A percentile compares a stretch with the other conserved stretches of the same genome.
Evolutionary conservation across 2,113 vertebrate genomes (phyloP).

Genomic region (Chlorocebus sabaeus): DNA sequence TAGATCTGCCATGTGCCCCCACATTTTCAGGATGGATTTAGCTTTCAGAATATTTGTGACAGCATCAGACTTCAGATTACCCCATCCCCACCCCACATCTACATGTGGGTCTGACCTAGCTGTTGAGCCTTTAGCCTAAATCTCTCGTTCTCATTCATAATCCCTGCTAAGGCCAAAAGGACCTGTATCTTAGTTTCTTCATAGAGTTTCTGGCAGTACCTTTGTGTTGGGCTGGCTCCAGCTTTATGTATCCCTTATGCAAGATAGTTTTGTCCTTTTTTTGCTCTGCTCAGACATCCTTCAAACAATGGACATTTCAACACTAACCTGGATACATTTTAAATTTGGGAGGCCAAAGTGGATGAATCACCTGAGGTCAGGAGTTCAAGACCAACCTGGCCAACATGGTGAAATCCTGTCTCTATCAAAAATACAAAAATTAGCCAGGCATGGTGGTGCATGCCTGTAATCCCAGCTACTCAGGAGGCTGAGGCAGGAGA

Average conservation of each 20-base stretch:
- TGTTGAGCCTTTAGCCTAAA: background rate
- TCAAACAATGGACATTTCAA: background rate
- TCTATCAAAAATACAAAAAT: no score
- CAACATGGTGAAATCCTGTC: no score
- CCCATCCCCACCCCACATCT: rapidly evolving
- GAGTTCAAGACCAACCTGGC: no score
- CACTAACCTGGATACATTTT: background rate
- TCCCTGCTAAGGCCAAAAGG: background rate
- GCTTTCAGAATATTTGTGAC: background rate
- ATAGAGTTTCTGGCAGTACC: background rate
- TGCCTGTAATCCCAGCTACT: no score
- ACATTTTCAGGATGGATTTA: background rate
- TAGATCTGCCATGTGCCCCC: no score
- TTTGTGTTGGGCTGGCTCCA: background rate
- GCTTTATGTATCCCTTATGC: background rate
- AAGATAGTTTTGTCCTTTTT: background rate
- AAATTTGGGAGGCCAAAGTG: background rate
- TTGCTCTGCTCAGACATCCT: background rate
- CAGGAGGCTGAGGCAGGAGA: no score
- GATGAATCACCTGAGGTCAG: no score
- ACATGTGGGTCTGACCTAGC: background rate
- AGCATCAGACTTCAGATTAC: background rate
- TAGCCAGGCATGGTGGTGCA: no score
- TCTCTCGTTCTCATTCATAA: background rate
- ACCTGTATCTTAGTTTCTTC: background rate